These are phyloP conservation scores for Petrocephalus schoutedeni DNA, from an alignment of 2,797 vertebrate genomes.

Conservation along the genomic window DNA sequence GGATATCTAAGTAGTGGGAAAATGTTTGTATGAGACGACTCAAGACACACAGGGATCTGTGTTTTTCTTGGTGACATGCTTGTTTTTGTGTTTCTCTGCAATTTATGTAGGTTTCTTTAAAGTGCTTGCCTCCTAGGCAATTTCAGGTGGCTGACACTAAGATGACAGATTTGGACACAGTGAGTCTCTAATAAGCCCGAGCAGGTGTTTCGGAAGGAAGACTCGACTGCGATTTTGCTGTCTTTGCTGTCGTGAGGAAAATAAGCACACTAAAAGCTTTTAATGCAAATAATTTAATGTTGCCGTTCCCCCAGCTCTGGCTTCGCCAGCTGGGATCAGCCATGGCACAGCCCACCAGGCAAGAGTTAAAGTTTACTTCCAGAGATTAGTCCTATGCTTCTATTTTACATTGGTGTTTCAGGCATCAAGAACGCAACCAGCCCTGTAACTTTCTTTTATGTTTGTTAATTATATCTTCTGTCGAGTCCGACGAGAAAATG, in stretches of 20 bases:
- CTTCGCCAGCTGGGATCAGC: not conserved
- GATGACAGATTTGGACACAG: not conserved
- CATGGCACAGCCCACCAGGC: not conserved
- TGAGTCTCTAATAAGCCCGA: not conserved
- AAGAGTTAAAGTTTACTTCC: not conserved
- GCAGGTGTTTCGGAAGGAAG: slow-evolving; percentile 6
- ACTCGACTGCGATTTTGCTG: not conserved
- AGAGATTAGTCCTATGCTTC: not conserved
- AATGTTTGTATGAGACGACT: not conserved
- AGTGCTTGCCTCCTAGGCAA: not conserved
- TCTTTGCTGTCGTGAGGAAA: not conserved
- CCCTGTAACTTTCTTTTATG: not conserved
- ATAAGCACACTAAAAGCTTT: not conserved
- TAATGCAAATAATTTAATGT: not conserved
- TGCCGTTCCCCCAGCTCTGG: not conserved
- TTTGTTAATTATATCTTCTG: not conserved
- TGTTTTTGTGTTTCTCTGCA: not conserved
- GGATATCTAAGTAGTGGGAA: not conserved
- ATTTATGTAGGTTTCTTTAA: not conserved
- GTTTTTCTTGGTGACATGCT: not conserved
- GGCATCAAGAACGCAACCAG: not conserved
- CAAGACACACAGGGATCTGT: not conserved
- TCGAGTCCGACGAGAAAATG: not conserved
- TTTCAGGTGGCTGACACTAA: not conserved
- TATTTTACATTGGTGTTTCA: not conserved